Evolutionary conservation across 1,140 invertebrate genomes (phyloP).

Genomic region (Penaeus indicus): DNA sequence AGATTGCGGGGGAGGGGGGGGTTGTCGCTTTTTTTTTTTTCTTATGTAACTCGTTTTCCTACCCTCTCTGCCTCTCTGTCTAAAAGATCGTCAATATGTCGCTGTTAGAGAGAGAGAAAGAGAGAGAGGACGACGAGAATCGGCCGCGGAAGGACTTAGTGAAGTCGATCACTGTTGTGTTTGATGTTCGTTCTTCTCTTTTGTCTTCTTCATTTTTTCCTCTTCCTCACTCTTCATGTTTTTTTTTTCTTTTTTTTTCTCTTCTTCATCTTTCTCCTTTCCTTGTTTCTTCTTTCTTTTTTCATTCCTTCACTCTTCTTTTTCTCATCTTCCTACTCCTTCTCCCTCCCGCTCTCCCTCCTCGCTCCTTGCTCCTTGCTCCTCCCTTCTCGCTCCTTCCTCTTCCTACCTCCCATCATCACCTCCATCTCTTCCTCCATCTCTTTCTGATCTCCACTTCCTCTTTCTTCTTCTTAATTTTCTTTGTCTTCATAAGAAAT

Average conservation of each 20-base stretch:
- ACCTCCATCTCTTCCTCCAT: no score
- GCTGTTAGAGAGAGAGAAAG: background rate
- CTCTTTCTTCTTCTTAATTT: no score
- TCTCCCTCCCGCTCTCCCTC: no score
- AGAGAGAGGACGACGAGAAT: background rate
- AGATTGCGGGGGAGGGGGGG: no score
- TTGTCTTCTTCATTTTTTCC: background rate
- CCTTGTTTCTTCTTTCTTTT: background rate
- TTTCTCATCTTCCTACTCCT: no score
- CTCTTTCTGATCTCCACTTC: no score
- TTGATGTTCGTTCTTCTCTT: background rate
- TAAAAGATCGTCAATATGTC: background rate
- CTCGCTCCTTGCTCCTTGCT: no score
- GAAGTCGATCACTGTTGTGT: background rate
- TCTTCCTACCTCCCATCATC: no score
- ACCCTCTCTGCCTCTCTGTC: background rate
- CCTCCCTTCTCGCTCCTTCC: no score
- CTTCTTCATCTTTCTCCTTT: background rate
- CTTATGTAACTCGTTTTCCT: background rate
- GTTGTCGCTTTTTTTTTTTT: background rate
- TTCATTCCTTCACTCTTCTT: background rate
- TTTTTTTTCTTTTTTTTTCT: background rate
- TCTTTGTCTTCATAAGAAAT: no score
- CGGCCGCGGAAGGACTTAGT: background rate
- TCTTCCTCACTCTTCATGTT: background rate